Evolutionary conservation across 2,113 vertebrate genomes (phyloP).

Genomic region (Glaucidium brasilianum): DNA sequence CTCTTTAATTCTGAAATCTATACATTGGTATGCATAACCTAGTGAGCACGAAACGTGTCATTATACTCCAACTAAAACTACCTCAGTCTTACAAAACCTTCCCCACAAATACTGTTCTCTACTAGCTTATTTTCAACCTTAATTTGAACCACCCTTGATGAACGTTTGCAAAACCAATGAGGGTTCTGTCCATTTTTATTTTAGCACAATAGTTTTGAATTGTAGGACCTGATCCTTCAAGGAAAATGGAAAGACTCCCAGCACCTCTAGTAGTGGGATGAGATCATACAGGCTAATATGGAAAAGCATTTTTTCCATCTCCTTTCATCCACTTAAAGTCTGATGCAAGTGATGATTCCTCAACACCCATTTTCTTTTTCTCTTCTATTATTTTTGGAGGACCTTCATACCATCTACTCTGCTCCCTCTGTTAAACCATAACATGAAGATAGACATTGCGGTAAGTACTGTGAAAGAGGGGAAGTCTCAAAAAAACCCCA

Average conservation of each 20-base stretch:
- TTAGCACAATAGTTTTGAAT: background rate
- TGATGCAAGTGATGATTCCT: constrained; percentile 51
- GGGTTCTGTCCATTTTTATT: background rate
- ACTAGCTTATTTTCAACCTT: background rate
- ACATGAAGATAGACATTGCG: background rate
- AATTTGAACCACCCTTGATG: background rate
- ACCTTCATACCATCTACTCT: constrained; percentile 14
- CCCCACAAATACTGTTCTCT: constrained; percentile 7
- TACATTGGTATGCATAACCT: background rate
- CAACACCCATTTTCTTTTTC: constrained; percentile 19
- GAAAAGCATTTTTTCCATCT: background rate
- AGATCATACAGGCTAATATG: background rate
- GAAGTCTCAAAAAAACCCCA: background rate
- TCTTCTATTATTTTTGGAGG: constrained; percentile 53
- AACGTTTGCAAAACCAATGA: background rate
- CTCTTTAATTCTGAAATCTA: background rate
- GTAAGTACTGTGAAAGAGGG: background rate
- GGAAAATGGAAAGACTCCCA: background rate
- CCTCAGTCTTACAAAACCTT: background rate
- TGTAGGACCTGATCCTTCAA: background rate
- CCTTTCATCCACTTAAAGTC: constrained; percentile 2
- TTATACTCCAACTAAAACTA: background rate
- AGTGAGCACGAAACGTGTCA: background rate
- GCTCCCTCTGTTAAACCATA: background rate
- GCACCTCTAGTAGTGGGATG: background rate